Evolutionary conservation across 2,888 invertebrate genomes (phyloP).

Genomic region (Netelia inedita): DNA sequence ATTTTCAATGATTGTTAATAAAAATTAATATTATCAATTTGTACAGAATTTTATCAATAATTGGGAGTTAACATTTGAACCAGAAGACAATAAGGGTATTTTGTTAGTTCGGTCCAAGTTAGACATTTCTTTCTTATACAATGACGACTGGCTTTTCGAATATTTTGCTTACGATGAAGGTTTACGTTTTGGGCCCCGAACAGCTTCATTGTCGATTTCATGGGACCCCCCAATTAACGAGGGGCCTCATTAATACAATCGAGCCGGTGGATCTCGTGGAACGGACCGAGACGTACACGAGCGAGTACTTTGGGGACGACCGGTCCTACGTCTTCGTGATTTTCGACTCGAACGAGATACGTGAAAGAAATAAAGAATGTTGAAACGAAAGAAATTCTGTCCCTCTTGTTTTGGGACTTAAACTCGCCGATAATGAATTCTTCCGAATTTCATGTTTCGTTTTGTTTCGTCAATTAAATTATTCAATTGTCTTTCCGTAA

Average conservation of each 20-base stretch:
- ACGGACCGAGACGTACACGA: conserved; percentile 49
- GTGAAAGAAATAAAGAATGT: conserved; percentile 49
- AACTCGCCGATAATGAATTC: conserved; percentile 51
- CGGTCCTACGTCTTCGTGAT: conserved; percentile 69
- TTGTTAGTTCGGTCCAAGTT: no score
- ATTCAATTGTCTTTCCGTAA: background rate
- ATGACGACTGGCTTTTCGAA: background rate
- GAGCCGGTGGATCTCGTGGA: conserved; percentile 73
- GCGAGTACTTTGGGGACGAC: conserved; percentile 54
- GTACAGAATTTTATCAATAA: background rate
- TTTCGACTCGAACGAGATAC: conserved; percentile 68
- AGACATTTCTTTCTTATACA: background rate
- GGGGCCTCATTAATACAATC: conserved; percentile 80
- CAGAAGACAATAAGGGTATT: background rate
- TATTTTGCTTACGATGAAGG: conserved; percentile 2
- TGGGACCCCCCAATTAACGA: conserved; percentile 78
- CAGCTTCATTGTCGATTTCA: conserved; percentile 69
- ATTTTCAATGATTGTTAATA: no score
- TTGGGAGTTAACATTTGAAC: background rate
- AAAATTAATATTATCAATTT: no score
- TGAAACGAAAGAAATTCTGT: conserved; percentile 17
- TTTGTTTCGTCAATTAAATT: conserved; percentile 19
- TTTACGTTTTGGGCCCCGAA: conserved; percentile 56
- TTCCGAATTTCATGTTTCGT: conserved; percentile 59
- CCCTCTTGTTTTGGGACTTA: conserved; percentile 63